Conservation (phyloP, 2,797 vertebrate genomes). For the Micropoecilia bifurca region DNA sequence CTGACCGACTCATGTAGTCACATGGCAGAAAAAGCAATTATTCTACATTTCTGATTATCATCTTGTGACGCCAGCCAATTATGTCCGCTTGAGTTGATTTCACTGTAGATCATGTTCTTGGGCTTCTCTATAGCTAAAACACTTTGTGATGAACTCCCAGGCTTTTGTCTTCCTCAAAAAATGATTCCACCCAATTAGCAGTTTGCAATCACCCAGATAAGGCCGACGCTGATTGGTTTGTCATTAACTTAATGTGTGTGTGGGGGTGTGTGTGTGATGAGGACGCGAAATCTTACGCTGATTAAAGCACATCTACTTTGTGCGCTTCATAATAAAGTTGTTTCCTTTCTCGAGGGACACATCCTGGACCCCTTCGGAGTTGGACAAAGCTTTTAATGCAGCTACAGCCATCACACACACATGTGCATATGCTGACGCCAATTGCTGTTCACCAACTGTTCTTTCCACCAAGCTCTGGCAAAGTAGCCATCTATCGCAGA, state of each 20-base stretch:
- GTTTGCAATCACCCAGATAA: slow-evolving; percentile 60
- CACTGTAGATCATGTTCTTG: slow-evolving; percentile 6
- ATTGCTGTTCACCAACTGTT: slow-evolving; percentile 58
- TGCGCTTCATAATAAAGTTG: slow-evolving; percentile 14
- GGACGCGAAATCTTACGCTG: slow-evolving; percentile 28
- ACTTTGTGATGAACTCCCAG: slow-evolving; percentile 9
- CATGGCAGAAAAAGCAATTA: neutral
- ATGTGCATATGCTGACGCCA: slow-evolving; percentile 43
- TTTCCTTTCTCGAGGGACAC: neutral
- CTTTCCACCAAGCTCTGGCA: slow-evolving; percentile 53
- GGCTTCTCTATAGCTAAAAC: slow-evolving; percentile 18
- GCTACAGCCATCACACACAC: slow-evolving; percentile 10
- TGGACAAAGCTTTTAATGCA: slow-evolving; percentile 18
- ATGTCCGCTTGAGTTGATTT: slow-evolving; percentile 7
- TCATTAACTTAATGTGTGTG: slow-evolving; percentile 27
- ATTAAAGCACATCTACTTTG: slow-evolving; percentile 22
- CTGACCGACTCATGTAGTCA: neutral
- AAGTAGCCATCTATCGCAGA: slow-evolving; percentile 41
- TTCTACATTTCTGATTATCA: slow-evolving; percentile 5
- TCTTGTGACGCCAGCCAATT: neutral
- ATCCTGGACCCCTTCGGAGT: slow-evolving; percentile 6
- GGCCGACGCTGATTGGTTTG: slow-evolving; percentile 56
- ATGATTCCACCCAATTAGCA: slow-evolving; percentile 69
- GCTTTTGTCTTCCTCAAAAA: slow-evolving; percentile 51
- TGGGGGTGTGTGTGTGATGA: neutral